These are phyloP conservation scores for Merodon equestris DNA, from an alignment of 2,888 invertebrate species.

Conservation along the genomic window DNA sequence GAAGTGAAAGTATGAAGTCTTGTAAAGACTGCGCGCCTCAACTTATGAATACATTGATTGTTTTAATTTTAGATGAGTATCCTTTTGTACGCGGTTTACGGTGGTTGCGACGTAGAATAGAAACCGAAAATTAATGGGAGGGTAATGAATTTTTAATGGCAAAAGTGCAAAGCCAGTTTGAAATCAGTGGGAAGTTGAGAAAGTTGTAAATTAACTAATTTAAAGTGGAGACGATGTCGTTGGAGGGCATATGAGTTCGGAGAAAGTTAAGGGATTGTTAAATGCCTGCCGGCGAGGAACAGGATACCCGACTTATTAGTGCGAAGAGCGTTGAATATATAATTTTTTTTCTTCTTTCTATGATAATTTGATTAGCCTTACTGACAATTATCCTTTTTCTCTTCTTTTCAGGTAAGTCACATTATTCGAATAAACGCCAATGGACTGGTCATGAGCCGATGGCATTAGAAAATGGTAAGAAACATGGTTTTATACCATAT, in stretches of 20 bases:
- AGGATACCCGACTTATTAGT: neutral
- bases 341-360: neutral
- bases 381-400: neutral
- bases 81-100: neutral
- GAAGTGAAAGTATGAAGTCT: conserved; percentile 9
- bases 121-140: conserved; percentile 58
- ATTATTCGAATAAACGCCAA: neutral
- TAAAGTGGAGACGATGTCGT: conserved; percentile 2
- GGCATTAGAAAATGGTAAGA: no score
- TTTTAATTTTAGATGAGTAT: conserved; percentile 54
- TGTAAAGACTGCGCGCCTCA: conserved; percentile 6
- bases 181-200: conserved; percentile 34
- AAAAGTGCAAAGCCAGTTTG: conserved; percentile 54
- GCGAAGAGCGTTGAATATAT: no score
- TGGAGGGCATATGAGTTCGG: no score
- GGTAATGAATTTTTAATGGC: conserved; percentile 68
- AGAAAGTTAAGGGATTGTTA: neutral
- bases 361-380: neutral
- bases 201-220: conserved; percentile 51
- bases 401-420: neutral
- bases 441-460: neutral
- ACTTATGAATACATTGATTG: conserved; percentile 64
- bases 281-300: neutral
- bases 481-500: no score
- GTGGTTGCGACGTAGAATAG: conserved; percentile 25